These are phyloP conservation scores for Meghimatium bilineatum DNA, from an alignment of 2,888 invertebrate species.

Conservation along the genomic window DNA sequence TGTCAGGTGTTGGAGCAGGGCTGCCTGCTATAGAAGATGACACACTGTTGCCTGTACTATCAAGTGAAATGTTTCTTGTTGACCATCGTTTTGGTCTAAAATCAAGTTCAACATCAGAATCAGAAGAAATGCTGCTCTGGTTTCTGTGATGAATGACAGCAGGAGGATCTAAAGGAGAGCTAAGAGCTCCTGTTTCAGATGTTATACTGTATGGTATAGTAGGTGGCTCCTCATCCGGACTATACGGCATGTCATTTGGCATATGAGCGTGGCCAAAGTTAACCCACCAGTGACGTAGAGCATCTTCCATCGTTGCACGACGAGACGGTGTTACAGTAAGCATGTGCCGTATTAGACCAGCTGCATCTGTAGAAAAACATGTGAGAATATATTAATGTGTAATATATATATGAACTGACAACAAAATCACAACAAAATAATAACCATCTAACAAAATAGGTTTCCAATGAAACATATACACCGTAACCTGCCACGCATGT, in stretches of 20 bases:
- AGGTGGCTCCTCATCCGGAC: slow-evolving; percentile 52
- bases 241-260: slow-evolving; percentile 64
- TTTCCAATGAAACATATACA: too few species aligned
- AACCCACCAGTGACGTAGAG: slow-evolving; percentile 98
- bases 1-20: slow-evolving; percentile 54
- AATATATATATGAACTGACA: too few species aligned
- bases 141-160: slow-evolving; percentile 43
- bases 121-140: slow-evolving; percentile 57
- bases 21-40: slow-evolving; percentile 47
- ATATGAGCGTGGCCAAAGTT: slow-evolving; percentile 79
- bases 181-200: slow-evolving; percentile 16
- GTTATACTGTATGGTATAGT: slow-evolving; percentile 8
- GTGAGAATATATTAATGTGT: too few species aligned
- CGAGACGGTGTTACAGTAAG: slow-evolving; percentile 92
- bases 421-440: too few species aligned
- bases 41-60: slow-evolving; percentile 43
- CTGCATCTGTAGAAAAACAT: slow-evolving; percentile 86
- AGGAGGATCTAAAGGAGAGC: slow-evolving; percentile 9
- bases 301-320: slow-evolving; percentile 93
- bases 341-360: slow-evolving; percentile 94
- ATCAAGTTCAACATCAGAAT: slow-evolving; percentile 63
- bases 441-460: too few species aligned
- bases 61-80: slow-evolving; percentile 16
- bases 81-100: slow-evolving; percentile 28
- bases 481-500: too few species aligned